Conservation (phyloP, 2,888 invertebrate species). For the Sinelater perroti region DNA sequence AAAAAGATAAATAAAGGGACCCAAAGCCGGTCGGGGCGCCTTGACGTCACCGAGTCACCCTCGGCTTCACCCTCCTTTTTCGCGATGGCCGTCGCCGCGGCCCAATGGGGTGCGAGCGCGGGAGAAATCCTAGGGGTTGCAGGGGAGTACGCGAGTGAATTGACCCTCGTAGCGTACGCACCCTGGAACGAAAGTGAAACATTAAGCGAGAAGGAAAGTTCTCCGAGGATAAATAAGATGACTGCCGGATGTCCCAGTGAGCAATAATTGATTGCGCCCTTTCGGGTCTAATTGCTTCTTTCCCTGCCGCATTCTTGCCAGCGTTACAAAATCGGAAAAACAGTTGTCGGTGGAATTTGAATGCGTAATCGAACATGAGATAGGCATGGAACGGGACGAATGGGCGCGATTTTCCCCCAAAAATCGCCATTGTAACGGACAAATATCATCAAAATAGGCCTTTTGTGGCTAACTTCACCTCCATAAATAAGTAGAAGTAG, state of each 20-base stretch:
- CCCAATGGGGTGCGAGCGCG: constrained; percentile 49
- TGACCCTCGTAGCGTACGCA: constrained; percentile 46
- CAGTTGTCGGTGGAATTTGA: too few species aligned
- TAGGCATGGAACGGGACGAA: too few species aligned
- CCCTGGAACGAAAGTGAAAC: constrained; percentile 52
- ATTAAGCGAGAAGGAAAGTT: constrained; percentile 53
- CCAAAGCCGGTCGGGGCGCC: constrained; percentile 29
- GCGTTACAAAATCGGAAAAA: too few species aligned
- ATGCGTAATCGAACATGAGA: too few species aligned
- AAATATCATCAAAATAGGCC: too few species aligned
- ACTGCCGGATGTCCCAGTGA: constrained; percentile 16
- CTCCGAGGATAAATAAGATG: constrained; percentile 35
- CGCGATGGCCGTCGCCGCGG: constrained; percentile 52
- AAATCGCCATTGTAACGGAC: too few species aligned
- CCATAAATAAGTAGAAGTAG: too few species aligned
- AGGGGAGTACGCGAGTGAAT: constrained; percentile 49
- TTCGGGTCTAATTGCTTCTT: background rate
- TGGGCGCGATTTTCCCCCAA: too few species aligned
- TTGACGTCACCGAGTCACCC: constrained; percentile 45
- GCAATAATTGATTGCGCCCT: constrained; percentile 24
- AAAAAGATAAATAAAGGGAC: constrained; percentile 35
- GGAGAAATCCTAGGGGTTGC: constrained; percentile 49
- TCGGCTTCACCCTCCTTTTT: constrained; percentile 51
- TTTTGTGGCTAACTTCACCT: too few species aligned
- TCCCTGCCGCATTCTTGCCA: too few species aligned